A percentile compares a stretch with the other conserved stretches of the same genome.
Evolutionary conservation across 92 coral and sea anemone genomes (phyloP).

Genomic region (Siderastrea siderea): DNA sequence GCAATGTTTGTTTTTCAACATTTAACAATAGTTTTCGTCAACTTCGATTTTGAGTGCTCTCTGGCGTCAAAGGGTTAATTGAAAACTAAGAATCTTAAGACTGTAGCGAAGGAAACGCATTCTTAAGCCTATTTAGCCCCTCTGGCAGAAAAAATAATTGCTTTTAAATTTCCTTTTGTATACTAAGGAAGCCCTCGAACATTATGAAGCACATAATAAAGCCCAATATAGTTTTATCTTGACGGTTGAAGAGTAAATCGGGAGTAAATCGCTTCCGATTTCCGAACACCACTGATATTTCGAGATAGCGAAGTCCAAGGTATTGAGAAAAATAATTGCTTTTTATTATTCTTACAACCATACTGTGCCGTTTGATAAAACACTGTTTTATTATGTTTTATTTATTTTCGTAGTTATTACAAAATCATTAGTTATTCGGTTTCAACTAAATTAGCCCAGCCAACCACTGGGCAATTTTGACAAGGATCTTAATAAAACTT

Average conservation of each 20-base stretch:
- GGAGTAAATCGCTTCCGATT: neutral
- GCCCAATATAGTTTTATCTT: neutral
- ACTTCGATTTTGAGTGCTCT: neutral
- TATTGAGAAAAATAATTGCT: neutral
- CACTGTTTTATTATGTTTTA: neutral
- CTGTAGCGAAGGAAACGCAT: neutral
- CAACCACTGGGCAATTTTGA: no score
- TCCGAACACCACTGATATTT: neutral
- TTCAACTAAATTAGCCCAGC: no score
- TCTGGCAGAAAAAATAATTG: constrained; percentile 17
- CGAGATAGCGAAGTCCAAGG: neutral
- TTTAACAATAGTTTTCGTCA: neutral
- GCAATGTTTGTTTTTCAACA: no score
- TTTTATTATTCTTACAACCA: neutral
- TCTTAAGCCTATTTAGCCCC: constrained; percentile 18
- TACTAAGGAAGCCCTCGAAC: constrained; percentile 15
- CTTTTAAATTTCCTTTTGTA: constrained; percentile 23
- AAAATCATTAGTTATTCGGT: no score
- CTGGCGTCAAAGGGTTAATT: neutral
- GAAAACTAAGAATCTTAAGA: neutral
- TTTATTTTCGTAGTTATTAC: no score
- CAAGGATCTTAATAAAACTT: no score
- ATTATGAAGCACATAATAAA: neutral
- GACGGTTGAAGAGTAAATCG: neutral
- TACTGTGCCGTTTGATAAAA: neutral